These are phyloP conservation scores for Caradrina clavipalpis DNA, from an alignment of 2,888 invertebrate genomes.

Conservation along the genomic window DNA sequence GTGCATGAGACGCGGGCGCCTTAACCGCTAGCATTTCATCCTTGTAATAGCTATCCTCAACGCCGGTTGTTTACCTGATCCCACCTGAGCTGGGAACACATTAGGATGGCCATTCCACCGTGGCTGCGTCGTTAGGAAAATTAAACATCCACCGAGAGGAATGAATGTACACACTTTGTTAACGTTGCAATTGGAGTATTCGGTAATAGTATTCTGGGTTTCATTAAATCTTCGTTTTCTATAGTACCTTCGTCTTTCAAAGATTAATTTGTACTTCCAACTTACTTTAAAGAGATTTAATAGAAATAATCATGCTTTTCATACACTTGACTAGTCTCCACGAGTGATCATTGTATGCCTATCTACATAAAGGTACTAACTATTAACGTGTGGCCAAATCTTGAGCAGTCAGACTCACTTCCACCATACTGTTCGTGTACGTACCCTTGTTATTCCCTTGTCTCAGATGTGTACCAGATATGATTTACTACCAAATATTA, in stretches of 20 bases:
- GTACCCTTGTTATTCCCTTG: too few relatives aligned
- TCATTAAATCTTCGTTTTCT: background rate
- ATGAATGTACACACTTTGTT: conserved; percentile 27
- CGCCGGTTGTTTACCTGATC: conserved; percentile 26
- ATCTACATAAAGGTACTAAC: too few relatives aligned
- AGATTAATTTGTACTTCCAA: background rate
- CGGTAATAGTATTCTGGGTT: background rate
- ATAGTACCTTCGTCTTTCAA: background rate
- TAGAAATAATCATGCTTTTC: too few relatives aligned
- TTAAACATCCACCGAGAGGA: conserved; percentile 34
- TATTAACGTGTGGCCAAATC: too few relatives aligned
- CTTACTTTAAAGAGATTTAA: too few relatives aligned
- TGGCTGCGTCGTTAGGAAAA: conserved; percentile 37
- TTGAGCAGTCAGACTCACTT: too few relatives aligned
- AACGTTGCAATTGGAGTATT: conserved; percentile 14
- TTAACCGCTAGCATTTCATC: conserved; percentile 4
- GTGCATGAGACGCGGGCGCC: too few relatives aligned
- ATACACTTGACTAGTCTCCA: too few relatives aligned
- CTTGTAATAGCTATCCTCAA: conserved; percentile 25
- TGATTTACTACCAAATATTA: too few relatives aligned
- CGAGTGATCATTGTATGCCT: too few relatives aligned
- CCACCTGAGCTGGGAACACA: conserved; percentile 47
- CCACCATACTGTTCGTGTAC: too few relatives aligned
- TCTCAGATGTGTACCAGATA: too few relatives aligned
- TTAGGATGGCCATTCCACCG: conserved; percentile 40